phyloP scores from a whole-genome alignment of 1,140 invertebrate species.

The Brachionus rubens region DNA sequence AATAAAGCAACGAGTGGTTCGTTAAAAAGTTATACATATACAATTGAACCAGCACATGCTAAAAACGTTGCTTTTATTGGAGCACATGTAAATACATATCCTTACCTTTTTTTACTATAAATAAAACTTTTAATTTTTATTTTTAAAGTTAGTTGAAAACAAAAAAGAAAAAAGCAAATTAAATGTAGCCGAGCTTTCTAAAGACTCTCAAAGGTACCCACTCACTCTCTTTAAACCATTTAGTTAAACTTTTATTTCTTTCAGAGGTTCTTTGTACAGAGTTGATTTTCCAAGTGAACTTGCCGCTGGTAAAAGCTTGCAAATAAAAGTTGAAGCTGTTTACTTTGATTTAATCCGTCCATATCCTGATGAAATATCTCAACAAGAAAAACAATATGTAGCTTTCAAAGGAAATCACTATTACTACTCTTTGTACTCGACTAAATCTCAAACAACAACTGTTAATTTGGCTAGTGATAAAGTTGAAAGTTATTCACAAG shows the following conservation, averaged over 20 bases:
- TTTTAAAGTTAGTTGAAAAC: constrained; percentile 24
- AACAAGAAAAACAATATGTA: constrained; percentile 88
- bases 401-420: constrained; percentile 79
- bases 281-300: constrained; percentile 13
- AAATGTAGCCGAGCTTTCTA: constrained; percentile 17
- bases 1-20: constrained; percentile 35
- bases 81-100: neutral
- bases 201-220: neutral
- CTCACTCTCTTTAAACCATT: no score
- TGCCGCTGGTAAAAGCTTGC: neutral
- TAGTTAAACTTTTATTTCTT: no score
- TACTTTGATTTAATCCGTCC: constrained; percentile 73
- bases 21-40: constrained; percentile 20
- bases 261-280: neutral
- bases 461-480: constrained; percentile 73
- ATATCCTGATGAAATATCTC: constrained; percentile 79
- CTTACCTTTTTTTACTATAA: neutral
- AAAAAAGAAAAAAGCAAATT: constrained; percentile 9
- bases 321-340: constrained; percentile 56
- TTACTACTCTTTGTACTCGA: constrained; percentile 76
- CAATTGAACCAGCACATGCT: constrained; percentile 37
- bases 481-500: constrained; percentile 77
- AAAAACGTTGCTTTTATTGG: constrained; percentile 35
- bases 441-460: constrained; percentile 74
- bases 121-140: neutral